These are phyloP conservation scores for Leptosomus discolor DNA, from an alignment of 2,113 vertebrate species.

Conservation along the genomic window DNA sequence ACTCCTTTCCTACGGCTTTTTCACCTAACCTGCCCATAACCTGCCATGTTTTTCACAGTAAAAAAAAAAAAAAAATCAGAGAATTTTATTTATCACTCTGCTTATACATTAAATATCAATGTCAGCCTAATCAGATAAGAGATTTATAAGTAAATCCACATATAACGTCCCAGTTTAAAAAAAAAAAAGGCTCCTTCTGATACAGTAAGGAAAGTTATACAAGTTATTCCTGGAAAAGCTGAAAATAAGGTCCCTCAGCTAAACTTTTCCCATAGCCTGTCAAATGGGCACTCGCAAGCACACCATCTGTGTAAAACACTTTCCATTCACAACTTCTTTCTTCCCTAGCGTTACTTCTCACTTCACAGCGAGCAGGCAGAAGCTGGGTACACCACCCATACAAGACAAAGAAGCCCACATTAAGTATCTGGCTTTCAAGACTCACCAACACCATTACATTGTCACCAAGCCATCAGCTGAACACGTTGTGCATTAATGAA, in stretches of 20 bases:
- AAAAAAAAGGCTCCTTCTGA: not conserved
- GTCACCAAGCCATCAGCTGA: not conserved
- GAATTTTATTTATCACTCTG: not conserved
- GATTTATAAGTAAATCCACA: not conserved
- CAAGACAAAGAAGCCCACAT: not conserved
- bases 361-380: not conserved
- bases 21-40: not conserved
- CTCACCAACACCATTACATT: not conserved
- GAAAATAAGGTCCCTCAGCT: slow-evolving; percentile 3
- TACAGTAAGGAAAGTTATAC: not conserved
- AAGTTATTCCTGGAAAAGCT: not conserved
- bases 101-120: not conserved
- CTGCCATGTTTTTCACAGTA: not conserved
- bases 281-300: not conserved
- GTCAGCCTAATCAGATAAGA: not conserved
- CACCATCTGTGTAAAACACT: slow-evolving; percentile 19
- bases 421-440: not conserved
- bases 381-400: not conserved
- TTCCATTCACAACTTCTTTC: slow-evolving; percentile 16
- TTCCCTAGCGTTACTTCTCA: not conserved
- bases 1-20: not conserved
- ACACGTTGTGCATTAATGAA: not conserved
- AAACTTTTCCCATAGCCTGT: not conserved
- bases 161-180: not conserved
- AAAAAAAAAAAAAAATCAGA: not conserved